These are phyloP conservation scores for Phymatocera aterrima DNA, from an alignment of 2,888 invertebrate species.

Conservation along the genomic window DNA sequence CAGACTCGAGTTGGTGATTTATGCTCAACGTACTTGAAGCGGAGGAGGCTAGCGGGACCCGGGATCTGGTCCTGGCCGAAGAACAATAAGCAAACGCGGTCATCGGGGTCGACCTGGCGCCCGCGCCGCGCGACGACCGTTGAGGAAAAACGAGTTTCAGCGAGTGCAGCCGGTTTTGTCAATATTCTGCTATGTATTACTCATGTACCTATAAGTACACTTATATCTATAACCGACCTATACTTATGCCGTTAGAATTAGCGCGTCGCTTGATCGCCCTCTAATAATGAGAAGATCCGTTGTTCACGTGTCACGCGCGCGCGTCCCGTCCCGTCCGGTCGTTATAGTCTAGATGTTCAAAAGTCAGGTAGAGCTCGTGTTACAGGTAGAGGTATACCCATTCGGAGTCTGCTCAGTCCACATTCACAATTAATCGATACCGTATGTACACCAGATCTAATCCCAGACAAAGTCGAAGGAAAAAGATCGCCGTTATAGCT, in stretches of 20 bases:
- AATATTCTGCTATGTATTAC: neutral
- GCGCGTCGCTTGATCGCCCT: neutral
- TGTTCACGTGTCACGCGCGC: neutral
- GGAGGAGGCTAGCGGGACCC: slow-evolving; percentile 42
- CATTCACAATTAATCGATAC: neutral
- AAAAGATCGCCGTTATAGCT: slow-evolving; percentile 7
- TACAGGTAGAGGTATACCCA: no score
- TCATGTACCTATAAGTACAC: neutral
- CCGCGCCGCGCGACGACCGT: neutral
- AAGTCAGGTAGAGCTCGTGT: no score
- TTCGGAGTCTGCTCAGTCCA: no score
- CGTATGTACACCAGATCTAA: neutral
- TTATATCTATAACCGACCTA: neutral
- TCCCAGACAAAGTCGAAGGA: neutral
- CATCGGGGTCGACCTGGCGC: slow-evolving; percentile 10
- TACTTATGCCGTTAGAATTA: slow-evolving; percentile 5
- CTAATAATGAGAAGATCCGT: neutral
- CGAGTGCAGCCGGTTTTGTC: neutral
- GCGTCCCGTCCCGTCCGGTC: no score
- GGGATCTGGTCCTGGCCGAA: slow-evolving; percentile 25
- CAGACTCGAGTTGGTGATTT: slow-evolving; percentile 29
- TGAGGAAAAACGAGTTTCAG: slow-evolving; percentile 28
- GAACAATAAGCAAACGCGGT: slow-evolving; percentile 34
- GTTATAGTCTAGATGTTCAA: neutral
- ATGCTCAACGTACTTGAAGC: neutral